Evolutionary conservation across 1,140 invertebrate genomes (phyloP).

Genomic region (Heliconius eleuchia): DNA sequence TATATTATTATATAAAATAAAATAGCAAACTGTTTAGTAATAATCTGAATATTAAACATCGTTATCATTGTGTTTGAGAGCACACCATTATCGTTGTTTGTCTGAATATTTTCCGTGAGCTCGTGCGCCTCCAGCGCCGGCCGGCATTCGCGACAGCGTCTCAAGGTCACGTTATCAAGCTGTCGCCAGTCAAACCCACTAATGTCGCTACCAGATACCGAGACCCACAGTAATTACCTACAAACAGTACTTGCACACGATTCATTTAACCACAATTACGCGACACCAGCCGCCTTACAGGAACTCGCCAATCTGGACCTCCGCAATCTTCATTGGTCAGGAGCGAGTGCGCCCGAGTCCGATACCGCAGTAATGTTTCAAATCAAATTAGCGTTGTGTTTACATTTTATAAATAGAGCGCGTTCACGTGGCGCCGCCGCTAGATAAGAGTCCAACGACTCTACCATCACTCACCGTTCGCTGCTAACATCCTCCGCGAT

Average conservation of each 20-base stretch:
- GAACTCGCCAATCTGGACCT: constrained; percentile 73
- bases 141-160: constrained; percentile 68
- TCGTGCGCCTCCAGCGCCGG: constrained; percentile 66
- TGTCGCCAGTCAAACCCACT: constrained; percentile 66
- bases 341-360: constrained; percentile 47
- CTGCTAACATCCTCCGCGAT: constrained; percentile 79
- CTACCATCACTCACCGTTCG: constrained; percentile 72
- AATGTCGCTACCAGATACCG: constrained; percentile 47
- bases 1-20: background rate
- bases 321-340: constrained; percentile 64
- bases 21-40: background rate
- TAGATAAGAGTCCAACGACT: constrained; percentile 67
- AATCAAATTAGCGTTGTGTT: constrained; percentile 78
- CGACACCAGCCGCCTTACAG: constrained; percentile 66
- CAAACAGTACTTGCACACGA: constrained; percentile 37
- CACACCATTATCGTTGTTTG: constrained; percentile 65
- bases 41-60: constrained; percentile 22
- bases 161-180: constrained; percentile 79
- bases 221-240: constrained; percentile 31
- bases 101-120: constrained; percentile 66
- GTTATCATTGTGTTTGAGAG: constrained; percentile 56
- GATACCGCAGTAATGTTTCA: constrained; percentile 61
- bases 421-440: constrained; percentile 73
- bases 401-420: constrained; percentile 79
- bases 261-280: constrained; percentile 51